These are phyloP conservation scores for Venusia cambrica DNA, from an alignment of 2,888 invertebrate genomes.

Conservation along the genomic window DNA sequence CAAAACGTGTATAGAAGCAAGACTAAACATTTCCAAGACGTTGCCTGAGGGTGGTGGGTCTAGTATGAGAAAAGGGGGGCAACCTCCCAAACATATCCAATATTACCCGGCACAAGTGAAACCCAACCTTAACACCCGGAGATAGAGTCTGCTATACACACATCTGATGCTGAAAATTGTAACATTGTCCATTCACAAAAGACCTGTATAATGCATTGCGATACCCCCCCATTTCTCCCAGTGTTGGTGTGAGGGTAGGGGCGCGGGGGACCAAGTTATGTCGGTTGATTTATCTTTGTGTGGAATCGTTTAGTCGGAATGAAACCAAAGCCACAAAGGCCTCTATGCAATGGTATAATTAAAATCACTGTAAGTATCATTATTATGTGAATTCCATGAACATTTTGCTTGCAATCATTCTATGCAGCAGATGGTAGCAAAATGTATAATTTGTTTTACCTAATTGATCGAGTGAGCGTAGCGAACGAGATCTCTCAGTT, in stretches of 20 bases:
- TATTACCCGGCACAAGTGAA: slow-evolving; percentile 24
- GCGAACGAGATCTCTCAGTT: too few species aligned
- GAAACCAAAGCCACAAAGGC: slow-evolving; percentile 34
- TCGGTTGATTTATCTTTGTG: slow-evolving; percentile 40
- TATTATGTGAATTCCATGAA: too few species aligned
- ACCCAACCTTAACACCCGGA: slow-evolving; percentile 32
- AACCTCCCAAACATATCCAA: slow-evolving; percentile 30
- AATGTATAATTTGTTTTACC: too few species aligned
- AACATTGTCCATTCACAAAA: slow-evolving; percentile 51
- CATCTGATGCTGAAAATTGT: background rate
- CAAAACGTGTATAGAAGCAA: slow-evolving; percentile 69
- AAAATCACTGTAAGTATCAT: too few species aligned
- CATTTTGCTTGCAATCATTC: too few species aligned
- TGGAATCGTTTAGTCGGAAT: slow-evolving; percentile 52
- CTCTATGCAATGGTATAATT: slow-evolving; percentile 14
- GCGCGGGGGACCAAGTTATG: slow-evolving; percentile 34
- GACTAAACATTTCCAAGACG: slow-evolving; percentile 75
- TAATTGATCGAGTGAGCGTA: too few species aligned
- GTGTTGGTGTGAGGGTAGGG: slow-evolving; percentile 27
- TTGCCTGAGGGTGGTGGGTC: slow-evolving; percentile 43
- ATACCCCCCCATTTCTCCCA: slow-evolving; percentile 34
- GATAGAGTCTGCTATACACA: slow-evolving; percentile 5
- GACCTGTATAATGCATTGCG: slow-evolving; percentile 53
- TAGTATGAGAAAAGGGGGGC: slow-evolving; percentile 36
- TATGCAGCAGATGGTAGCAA: too few species aligned